Evolutionary conservation across 2,888 invertebrate genomes (phyloP).

Genomic region (Leucophenga montana): DNA sequence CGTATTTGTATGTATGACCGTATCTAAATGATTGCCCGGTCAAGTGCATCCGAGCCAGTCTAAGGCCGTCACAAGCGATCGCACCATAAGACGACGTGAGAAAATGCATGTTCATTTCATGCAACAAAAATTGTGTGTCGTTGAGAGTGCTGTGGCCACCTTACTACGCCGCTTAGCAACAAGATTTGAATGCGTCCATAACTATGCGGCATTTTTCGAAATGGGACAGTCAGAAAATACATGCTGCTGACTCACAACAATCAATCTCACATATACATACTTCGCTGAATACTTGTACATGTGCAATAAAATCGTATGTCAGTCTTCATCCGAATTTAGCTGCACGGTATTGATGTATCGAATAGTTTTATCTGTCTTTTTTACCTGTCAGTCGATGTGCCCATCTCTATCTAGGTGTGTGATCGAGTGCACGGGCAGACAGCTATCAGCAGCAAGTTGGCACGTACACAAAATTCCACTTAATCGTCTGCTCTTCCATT

Average conservation of each 20-base stretch:
- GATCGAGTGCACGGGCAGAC: neutral
- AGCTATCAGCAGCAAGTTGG: neutral
- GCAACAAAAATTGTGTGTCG: slow-evolving; percentile 61
- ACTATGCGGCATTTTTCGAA: neutral
- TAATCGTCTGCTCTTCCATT: slow-evolving; percentile 12
- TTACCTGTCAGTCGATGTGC: too few species aligned
- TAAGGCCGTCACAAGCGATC: neutral
- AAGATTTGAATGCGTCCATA: slow-evolving; percentile 33
- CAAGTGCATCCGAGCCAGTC: slow-evolving; percentile 2
- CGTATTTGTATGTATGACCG: slow-evolving; percentile 15
- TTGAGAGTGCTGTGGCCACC: slow-evolving; percentile 45
- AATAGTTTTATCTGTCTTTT: too few species aligned
- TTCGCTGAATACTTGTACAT: too few species aligned
- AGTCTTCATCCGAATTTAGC: too few species aligned
- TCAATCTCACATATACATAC: too few species aligned
- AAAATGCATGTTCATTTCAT: slow-evolving; percentile 62
- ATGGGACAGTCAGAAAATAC: too few species aligned
- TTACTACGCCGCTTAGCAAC: slow-evolving; percentile 38
- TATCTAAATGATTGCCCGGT: slow-evolving; percentile 16
- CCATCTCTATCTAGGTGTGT: neutral
- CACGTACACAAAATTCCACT: slow-evolving; percentile 29
- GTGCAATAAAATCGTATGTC: too few species aligned
- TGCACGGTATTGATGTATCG: too few species aligned
- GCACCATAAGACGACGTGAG: slow-evolving; percentile 59
- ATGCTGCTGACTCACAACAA: too few species aligned